Conservation (phyloP, 2,888 invertebrate species). For the Nomada flava region DNA sequence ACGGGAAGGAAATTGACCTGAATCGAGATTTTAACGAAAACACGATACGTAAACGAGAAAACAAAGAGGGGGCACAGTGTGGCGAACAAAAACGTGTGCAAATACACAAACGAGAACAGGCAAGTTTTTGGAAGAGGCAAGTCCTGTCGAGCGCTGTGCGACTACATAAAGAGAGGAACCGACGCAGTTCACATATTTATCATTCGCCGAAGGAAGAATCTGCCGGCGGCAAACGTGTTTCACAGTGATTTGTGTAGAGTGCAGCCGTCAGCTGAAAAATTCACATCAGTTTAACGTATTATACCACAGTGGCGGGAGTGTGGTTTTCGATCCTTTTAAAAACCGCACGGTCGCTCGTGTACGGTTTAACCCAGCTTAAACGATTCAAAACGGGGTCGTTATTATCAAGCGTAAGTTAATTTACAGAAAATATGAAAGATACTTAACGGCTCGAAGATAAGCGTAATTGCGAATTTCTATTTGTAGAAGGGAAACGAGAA, state of each 20-base stretch:
- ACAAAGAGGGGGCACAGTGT: not conserved
- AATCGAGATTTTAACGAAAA: constrained; percentile 4
- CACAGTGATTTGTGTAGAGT: constrained; percentile 21
- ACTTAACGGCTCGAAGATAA: not conserved
- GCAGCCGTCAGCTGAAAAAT: constrained; percentile 4
- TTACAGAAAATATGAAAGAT: not conserved
- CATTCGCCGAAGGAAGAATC: constrained; percentile 39
- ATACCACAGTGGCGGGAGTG: not conserved
- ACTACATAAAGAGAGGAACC: constrained; percentile 2
- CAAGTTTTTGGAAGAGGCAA: constrained; percentile 35
- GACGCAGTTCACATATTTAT: constrained; percentile 69
- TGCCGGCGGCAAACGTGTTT: constrained; percentile 13
- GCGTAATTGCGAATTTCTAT: no score
- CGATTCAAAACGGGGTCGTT: constrained; percentile 80
- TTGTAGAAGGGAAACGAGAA: no score
- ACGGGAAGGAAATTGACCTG: constrained; percentile 1
- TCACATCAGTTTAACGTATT: not conserved
- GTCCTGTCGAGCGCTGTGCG: constrained; percentile 5
- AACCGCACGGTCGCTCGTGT: not conserved
- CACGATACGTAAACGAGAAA: no score
- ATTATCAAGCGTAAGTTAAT: constrained; percentile 79
- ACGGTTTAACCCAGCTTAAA: constrained; percentile 29
- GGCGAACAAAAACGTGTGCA: constrained; percentile 31
- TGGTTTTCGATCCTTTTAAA: not conserved
- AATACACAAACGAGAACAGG: constrained; percentile 30